These are phyloP conservation scores for Drosophila novamexicana DNA, from an alignment of 1,140 invertebrate species.

Conservation along the genomic window DNA sequence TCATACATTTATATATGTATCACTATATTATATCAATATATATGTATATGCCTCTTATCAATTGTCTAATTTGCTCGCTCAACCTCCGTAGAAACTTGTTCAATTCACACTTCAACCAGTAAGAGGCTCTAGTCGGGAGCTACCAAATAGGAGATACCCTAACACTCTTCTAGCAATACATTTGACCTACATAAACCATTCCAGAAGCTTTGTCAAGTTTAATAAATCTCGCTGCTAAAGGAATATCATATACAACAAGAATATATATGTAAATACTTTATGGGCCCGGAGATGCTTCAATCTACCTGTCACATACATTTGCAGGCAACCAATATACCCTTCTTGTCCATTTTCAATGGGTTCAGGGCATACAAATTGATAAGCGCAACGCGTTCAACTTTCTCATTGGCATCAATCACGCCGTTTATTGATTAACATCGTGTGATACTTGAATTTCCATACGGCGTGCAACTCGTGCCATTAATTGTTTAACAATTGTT, in stretches of 20 bases:
- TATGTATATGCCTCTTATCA: conserved; percentile 21
- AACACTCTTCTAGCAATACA: too few species aligned
- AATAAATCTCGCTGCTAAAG: too few species aligned
- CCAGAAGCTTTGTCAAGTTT: too few species aligned
- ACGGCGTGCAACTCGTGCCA: background rate
- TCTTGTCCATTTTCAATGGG: too few species aligned
- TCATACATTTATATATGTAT: background rate
- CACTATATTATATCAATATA: background rate
- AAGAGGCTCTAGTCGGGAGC: too few species aligned
- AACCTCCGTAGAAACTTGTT: conserved; percentile 53
- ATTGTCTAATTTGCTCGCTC: conserved; percentile 65
- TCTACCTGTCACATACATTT: too few species aligned
- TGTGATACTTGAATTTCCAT: conserved; percentile 27
- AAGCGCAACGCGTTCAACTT: conserved; percentile 37
- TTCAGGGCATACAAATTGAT: conserved; percentile 2
- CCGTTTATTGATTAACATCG: conserved; percentile 35
- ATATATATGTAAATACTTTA: too few species aligned
- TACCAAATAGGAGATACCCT: too few species aligned
- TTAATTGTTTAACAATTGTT: background rate
- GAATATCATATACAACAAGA: too few species aligned
- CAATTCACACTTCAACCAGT: conserved; percentile 54
- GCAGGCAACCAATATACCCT: too few species aligned
- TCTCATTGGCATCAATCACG: conserved; percentile 52
- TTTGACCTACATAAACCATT: too few species aligned
- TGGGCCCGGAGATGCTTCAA: too few species aligned